phyloP scores from a whole-genome alignment of 2,113 vertebrate genomes.

The Rattus norvegicus region DNA sequence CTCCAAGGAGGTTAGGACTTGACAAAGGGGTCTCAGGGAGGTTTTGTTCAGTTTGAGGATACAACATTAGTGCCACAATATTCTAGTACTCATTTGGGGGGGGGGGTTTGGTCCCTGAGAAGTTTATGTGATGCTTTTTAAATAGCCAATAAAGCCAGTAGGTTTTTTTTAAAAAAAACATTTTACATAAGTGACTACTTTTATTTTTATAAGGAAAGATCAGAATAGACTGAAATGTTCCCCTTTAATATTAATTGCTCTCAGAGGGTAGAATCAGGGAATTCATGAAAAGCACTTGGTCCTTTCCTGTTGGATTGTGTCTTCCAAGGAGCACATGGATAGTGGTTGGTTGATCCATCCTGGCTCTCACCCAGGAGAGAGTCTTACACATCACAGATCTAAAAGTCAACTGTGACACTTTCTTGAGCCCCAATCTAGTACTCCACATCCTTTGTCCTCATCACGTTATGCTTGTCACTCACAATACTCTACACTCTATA shows the following conservation, averaged over 20 bases:
- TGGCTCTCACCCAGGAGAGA: neutral
- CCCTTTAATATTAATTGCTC: neutral
- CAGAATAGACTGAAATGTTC: neutral
- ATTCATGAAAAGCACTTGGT: neutral
- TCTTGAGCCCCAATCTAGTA: neutral
- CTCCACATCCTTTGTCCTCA: neutral
- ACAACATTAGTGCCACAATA: neutral
- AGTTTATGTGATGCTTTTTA: neutral
- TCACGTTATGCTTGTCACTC: neutral
- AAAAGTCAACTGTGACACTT: neutral
- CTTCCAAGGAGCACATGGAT: neutral
- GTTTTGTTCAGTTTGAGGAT: neutral
- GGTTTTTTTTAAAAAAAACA: conserved; percentile 16
- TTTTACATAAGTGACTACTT: neutral
- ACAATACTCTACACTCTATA: neutral
- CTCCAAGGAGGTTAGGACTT: neutral
- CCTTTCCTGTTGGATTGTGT: neutral
- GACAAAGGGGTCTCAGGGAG: neutral
- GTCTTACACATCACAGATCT: neutral
- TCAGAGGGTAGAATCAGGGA: neutral
- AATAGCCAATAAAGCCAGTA: neutral
- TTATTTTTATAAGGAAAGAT: neutral
- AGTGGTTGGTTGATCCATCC: neutral
- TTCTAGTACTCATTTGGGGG: neutral
- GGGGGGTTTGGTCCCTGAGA: neutral